Percentiles rank a stretch among this genome's conserved stretches.
Evolutionary conservation across 1,140 invertebrate genomes (phyloP).

Genomic region (Drosophila parvula): DNA sequence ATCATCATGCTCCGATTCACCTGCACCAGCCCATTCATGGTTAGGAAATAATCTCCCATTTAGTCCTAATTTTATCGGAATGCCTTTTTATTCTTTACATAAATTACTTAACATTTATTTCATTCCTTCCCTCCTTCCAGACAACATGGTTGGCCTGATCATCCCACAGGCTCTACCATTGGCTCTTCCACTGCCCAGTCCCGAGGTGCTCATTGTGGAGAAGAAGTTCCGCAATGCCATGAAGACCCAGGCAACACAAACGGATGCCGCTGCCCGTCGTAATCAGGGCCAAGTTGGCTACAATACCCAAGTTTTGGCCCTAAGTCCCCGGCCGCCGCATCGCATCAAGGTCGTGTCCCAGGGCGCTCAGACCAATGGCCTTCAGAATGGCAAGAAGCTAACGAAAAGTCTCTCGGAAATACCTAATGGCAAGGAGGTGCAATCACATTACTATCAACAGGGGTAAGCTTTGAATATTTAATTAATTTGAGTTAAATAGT

Average conservation of each 20-base stretch:
- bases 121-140: constrained; percentile 3
- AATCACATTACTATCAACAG: constrained; percentile 49
- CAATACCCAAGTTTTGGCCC: constrained; percentile 88
- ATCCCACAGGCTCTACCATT: constrained; percentile 66
- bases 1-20: constrained; percentile 73
- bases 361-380: constrained; percentile 94
- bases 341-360: constrained; percentile 94
- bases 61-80: no score
- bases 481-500: background rate
- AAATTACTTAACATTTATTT: background rate
- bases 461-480: constrained; percentile 34
- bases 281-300: constrained; percentile 85
- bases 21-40: constrained; percentile 71
- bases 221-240: constrained; percentile 93
- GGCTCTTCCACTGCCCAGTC: constrained; percentile 64
- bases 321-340: constrained; percentile 90
- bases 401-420: constrained; percentile 94
- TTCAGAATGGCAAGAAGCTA: constrained; percentile 88
- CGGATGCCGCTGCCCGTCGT: constrained; percentile 87
- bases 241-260: constrained; percentile 97
- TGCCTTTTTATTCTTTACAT: background rate
- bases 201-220: constrained; percentile 85
- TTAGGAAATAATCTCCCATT: background rate
- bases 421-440: constrained; percentile 69
- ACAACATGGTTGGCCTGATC: constrained; percentile 68